A percentile compares a stretch with the other conserved stretches of the same genome.
Conservation (phyloP, 2,113 vertebrate genomes). For the Riparia riparia region DNA sequence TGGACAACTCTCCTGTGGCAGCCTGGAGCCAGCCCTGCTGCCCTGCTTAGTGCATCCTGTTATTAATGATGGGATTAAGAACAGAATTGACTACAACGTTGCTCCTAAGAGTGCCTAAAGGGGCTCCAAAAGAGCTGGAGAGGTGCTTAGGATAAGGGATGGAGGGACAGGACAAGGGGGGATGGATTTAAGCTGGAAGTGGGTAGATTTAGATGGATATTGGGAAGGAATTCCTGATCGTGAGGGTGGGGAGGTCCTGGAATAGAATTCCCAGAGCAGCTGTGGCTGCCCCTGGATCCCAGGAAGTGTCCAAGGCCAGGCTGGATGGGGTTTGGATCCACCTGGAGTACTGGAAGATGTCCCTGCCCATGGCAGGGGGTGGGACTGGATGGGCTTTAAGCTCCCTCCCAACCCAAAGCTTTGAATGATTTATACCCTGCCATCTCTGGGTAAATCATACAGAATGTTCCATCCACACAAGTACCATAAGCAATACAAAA, state of each 20-base stretch:
- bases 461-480: not conserved
- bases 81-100: fast-evolving
- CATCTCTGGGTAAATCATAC: not conserved
- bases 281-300: not conserved
- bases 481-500: fast-evolving
- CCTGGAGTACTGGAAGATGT: not conserved
- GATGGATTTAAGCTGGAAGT: not conserved
- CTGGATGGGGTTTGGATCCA: not conserved
- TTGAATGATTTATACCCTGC: not conserved
- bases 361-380: not conserved
- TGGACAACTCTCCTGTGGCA: not conserved
- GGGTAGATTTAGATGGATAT: not conserved
- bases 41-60: not conserved
- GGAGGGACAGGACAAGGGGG: not conserved
- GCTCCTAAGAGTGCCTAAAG: not conserved
- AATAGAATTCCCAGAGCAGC: fast-evolving
- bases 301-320: not conserved
- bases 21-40: not conserved
- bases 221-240: not conserved
- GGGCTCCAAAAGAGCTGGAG: not conserved
- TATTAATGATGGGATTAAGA: not conserved
- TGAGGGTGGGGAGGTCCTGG: fast-evolving
- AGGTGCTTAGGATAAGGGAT: not conserved
- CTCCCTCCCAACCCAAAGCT: not conserved
- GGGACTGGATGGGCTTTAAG: not conserved